These are phyloP conservation scores for Nematostella vectensis DNA, from an alignment of 92 coral and sea anemone genomes.

Conservation along the genomic window DNA sequence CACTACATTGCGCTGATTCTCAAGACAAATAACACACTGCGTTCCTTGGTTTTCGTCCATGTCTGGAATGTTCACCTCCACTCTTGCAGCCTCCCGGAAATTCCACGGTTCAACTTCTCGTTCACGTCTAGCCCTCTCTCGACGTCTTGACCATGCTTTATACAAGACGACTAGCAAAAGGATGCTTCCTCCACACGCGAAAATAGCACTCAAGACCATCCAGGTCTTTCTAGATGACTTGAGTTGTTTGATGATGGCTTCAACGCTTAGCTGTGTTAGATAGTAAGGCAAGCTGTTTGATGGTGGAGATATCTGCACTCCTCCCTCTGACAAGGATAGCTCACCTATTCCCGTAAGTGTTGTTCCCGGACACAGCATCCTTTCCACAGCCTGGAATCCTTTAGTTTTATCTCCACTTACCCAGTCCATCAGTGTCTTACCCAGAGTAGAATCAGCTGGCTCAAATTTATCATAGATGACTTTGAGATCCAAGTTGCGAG, in stretches of 20 bases:
- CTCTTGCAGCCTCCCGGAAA: slow-evolving; percentile 22
- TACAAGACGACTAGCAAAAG: slow-evolving; percentile 60
- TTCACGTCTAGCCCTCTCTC: slow-evolving; percentile 29
- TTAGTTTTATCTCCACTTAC: slow-evolving; percentile 91
- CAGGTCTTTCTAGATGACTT: slow-evolving; percentile 53
- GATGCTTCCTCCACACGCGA: slow-evolving; percentile 74
- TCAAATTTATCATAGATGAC: slow-evolving; percentile 80
- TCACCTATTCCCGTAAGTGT: slow-evolving; percentile 80
- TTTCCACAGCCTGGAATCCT: slow-evolving; percentile 84
- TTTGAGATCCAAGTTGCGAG: slow-evolving; percentile 53
- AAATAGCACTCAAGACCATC: slow-evolving; percentile 59
- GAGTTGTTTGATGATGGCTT: slow-evolving; percentile 55
- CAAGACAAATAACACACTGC: slow-evolving; percentile 79
- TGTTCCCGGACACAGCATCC: slow-evolving; percentile 71
- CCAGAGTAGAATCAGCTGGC: slow-evolving; percentile 54
- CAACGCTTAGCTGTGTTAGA: slow-evolving; percentile 66
- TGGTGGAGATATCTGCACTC: slow-evolving; percentile 65
- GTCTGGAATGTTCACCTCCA: slow-evolving; percentile 16
- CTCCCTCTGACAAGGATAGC: slow-evolving; percentile 51
- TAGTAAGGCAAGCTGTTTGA: slow-evolving; percentile 51
- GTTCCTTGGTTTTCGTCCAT: slow-evolving; percentile 32
- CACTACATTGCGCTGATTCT: slow-evolving; percentile 84
- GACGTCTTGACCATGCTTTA: slow-evolving; percentile 52
- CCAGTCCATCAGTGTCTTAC: slow-evolving; percentile 87
- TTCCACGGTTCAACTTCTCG: slow-evolving; percentile 30